Base-by-base conservation (phyloP, 2,113 vertebrate species). In the Felis chaus region DNA sequence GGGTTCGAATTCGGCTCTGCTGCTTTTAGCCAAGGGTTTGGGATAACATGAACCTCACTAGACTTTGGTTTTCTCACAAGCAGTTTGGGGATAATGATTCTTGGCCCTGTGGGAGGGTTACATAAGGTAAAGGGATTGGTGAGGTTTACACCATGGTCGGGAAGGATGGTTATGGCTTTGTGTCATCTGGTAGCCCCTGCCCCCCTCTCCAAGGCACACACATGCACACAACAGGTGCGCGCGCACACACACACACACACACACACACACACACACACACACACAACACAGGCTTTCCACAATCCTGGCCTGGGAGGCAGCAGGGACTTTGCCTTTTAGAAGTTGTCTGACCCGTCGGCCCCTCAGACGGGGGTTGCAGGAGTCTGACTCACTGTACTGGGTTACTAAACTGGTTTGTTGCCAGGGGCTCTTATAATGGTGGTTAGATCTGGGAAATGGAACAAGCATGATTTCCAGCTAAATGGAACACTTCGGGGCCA, bases 401-500 rank as follows among this genome's bases (percentile, higher is more conserved):
- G 79, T 83, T 69, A 61, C 61, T 14, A 90, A 55, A 39, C 1
- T 0, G 36, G 89, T 61, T 55, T 80, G 74, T 88, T 66, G 88
- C 71, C 16, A 1, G 88, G 33, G 91, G 33, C 53, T n/a, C 69
- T 18, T 33, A 8, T 21, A n/a, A 55, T 76, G 61, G 82, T 73
- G 4, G 69, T 19, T 0, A 13, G 19, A 33, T 69, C 89, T 63
- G 2, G 96, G 95, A 97, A 89, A 88, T 74, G 7, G n/a, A 87
- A 96, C n/a, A 8, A 65, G 87, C 11, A 1, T 21, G 85, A 76
- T 88, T 93, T 96, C 96, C 97, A 92, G 95, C 9, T 63, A 55
- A 93, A 93, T 87, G 89, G 81, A 95, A 92, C 85, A 16, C 73
- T 71, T 85, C 6, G 3, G 97, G 87, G 92, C 88, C 71, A 13